Conservation (phyloP, 2,113 vertebrate species). For the Phoxinus phoxinus region DNA sequence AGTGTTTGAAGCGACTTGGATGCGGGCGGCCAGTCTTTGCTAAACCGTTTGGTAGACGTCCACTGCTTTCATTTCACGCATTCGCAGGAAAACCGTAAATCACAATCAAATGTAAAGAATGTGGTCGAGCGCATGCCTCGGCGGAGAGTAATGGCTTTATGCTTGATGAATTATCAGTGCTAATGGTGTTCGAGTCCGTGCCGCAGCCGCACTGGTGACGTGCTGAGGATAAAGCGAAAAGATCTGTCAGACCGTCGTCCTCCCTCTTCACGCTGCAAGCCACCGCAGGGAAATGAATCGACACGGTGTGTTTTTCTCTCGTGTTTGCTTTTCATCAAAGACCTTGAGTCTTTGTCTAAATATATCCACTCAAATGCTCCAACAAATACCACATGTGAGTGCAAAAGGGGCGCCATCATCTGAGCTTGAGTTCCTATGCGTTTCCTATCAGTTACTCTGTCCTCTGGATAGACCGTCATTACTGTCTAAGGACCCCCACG, state of each 20-base stretch:
- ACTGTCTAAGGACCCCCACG: constrained; percentile 25
- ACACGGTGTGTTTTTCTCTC: constrained; percentile 72
- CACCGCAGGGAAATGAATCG: constrained; percentile 72
- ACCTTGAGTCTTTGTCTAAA: constrained; percentile 62
- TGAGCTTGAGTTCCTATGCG: constrained; percentile 67
- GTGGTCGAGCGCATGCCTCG: neutral
- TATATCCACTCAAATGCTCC: constrained; percentile 63
- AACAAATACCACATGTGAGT: constrained; percentile 75
- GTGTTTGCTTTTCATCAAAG: constrained; percentile 72
- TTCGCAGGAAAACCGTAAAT: constrained; percentile 15
- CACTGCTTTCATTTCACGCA: neutral
- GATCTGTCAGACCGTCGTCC: constrained; percentile 31
- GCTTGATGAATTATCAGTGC: constrained; percentile 40
- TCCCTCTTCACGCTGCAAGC: constrained; percentile 53
- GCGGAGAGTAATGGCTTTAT: constrained; percentile 13
- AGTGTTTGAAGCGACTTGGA: constrained; percentile 22
- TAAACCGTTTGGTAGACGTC: constrained; percentile 1
- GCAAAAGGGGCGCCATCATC: constrained; percentile 52
- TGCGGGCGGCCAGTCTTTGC: neutral
- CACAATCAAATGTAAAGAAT: constrained; percentile 38
- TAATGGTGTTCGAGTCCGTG: constrained; percentile 18
- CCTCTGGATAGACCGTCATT: constrained; percentile 57
- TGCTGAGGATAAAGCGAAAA: constrained; percentile 2
- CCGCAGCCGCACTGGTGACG: neutral
- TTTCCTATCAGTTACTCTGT: constrained; percentile 74